phyloP scores from a whole-genome alignment of 2,888 invertebrate genomes.

The Cloeon dipterum region DNA sequence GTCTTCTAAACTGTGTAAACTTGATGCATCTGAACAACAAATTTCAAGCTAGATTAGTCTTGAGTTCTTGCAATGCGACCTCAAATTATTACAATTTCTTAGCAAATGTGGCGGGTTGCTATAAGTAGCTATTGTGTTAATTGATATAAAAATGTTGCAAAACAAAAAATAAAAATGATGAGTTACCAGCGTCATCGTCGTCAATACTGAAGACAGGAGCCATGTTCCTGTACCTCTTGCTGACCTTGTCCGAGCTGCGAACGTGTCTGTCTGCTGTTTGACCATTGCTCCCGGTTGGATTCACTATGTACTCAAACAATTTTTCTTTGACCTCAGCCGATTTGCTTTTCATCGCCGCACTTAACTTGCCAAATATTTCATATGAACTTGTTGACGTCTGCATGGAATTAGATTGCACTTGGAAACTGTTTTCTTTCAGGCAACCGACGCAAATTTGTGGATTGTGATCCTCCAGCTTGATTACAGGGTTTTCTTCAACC shows the following conservation, averaged over 20 bases:
- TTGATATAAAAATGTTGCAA: too few species aligned
- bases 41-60: background rate
- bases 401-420: slow-evolving; percentile 12
- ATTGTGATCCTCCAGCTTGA: slow-evolving; percentile 69
- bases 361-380: slow-evolving; percentile 57
- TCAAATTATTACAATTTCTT: background rate
- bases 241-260: slow-evolving; percentile 57
- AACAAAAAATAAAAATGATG: slow-evolving; percentile 10
- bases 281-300: slow-evolving; percentile 40
- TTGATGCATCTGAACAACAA: slow-evolving; percentile 6
- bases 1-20: slow-evolving; percentile 27
- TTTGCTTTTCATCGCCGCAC: slow-evolving; percentile 71
- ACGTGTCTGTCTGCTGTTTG: slow-evolving; percentile 50
- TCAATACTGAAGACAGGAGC: slow-evolving; percentile 88
- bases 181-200: slow-evolving; percentile 48
- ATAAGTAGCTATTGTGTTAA: background rate
- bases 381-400: slow-evolving; percentile 13
- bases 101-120: background rate
- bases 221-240: slow-evolving; percentile 73
- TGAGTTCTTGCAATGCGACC: background rate
- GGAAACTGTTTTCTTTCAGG: slow-evolving; percentile 25
- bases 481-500: slow-evolving; percentile 55
- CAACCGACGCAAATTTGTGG: slow-evolving; percentile 61
- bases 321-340: slow-evolving; percentile 81
- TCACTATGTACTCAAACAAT: slow-evolving; percentile 80